These are phyloP conservation scores for Apomyelois bistriatella DNA, from an alignment of 2,888 invertebrate genomes.

Conservation along the genomic window DNA sequence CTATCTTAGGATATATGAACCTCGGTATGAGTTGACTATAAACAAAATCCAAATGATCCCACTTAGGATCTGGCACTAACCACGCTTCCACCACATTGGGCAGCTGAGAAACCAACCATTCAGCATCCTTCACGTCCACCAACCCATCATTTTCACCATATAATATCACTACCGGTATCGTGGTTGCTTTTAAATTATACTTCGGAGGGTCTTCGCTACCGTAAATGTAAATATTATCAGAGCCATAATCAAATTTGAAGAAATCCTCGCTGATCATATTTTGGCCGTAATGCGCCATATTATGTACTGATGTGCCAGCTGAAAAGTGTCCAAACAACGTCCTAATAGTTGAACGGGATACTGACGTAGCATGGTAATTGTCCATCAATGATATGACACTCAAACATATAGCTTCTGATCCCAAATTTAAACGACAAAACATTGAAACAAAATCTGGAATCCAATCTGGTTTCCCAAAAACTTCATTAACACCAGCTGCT, in stretches of 20 bases:
- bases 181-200: neutral
- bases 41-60: slow-evolving; percentile 44
- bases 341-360: slow-evolving; percentile 37
- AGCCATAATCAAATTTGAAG: slow-evolving; percentile 36
- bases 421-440: slow-evolving; percentile 41
- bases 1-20: slow-evolving; percentile 35
- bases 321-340: slow-evolving; percentile 50
- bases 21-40: slow-evolving; percentile 40
- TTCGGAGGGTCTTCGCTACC: neutral
- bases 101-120: slow-evolving; percentile 70
- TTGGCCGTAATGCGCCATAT: slow-evolving; percentile 55
- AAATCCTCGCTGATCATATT: slow-evolving; percentile 37
- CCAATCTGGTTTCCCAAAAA: slow-evolving; percentile 33
- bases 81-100: slow-evolving; percentile 78
- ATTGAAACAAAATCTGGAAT: slow-evolving; percentile 43
- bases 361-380: slow-evolving; percentile 45
- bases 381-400: slow-evolving; percentile 34
- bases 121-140: slow-evolving; percentile 19
- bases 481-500: slow-evolving; percentile 37
- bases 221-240: neutral
- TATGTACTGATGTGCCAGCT: slow-evolving; percentile 49
- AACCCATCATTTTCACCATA: neutral
- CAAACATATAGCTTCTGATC: slow-evolving; percentile 38
- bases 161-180: neutral
- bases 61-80: slow-evolving; percentile 71